These are phyloP conservation scores for Muscicapa striata DNA, from an alignment of 2,797 vertebrate genomes.

Conservation along the genomic window DNA sequence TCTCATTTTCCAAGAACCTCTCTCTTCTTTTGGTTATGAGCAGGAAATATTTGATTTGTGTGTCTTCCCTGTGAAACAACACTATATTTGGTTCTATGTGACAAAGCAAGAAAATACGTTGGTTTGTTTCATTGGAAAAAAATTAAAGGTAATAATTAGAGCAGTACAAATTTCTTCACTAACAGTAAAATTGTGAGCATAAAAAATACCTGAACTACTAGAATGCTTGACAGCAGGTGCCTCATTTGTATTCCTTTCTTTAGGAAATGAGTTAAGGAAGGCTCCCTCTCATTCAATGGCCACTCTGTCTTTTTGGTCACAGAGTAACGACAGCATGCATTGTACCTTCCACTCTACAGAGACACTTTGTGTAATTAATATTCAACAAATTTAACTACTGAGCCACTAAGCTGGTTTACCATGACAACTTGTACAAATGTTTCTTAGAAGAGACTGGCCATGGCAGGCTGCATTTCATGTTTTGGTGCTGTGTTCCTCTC, in stretches of 20 bases:
- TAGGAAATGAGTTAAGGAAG: neutral
- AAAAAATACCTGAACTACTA: neutral
- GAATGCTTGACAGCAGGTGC: neutral
- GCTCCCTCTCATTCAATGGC: neutral
- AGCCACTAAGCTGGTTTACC: neutral
- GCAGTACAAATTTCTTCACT: neutral
- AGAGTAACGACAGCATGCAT: neutral
- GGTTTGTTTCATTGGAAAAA: neutral
- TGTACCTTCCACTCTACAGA: neutral
- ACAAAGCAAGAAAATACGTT: neutral
- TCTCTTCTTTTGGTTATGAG: neutral
- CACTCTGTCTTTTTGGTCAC: neutral
- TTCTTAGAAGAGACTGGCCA: neutral
- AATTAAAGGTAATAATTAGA: neutral
- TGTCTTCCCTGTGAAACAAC: neutral
- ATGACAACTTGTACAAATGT: neutral
- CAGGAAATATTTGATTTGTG: neutral
- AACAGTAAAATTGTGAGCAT: neutral
- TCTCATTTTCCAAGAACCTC: neutral
- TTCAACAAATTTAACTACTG: neutral
- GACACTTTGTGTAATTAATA: neutral
- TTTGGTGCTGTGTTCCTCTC: neutral
- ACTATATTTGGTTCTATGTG: neutral
- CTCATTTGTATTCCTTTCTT: neutral
- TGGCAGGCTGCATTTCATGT: neutral